These are phyloP conservation scores for Copidosoma floridanum DNA, from an alignment of 1,140 invertebrate genomes.

Conservation along the genomic window DNA sequence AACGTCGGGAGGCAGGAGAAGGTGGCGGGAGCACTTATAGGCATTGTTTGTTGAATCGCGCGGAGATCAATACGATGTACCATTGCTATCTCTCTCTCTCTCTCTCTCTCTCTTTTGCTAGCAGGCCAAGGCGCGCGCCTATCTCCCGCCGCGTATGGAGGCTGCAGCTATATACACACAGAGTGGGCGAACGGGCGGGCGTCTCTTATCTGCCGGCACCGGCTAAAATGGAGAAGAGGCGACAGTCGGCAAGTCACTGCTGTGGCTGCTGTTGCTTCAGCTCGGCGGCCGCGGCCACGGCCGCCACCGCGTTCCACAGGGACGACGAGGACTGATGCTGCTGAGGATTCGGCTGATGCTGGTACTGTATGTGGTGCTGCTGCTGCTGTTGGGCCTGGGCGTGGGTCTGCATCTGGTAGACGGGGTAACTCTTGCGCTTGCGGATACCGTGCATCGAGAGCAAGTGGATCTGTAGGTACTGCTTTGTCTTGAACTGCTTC, in stretches of 20 bases:
- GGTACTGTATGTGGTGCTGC: constrained; percentile 35
- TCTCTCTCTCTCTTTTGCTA: constrained; percentile 27
- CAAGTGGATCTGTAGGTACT: constrained; percentile 70
- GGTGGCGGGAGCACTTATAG: constrained; percentile 42
- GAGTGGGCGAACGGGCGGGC: constrained; percentile 7
- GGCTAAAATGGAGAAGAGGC: not conserved
- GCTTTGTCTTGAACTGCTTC: constrained; percentile 70
- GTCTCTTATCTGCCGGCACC: constrained; percentile 2
- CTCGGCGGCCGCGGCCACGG: not conserved
- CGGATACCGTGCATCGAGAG: constrained; percentile 68
- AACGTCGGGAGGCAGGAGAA: constrained; percentile 17
- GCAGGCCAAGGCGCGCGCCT: constrained; percentile 17
- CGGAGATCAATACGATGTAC: constrained; percentile 55
- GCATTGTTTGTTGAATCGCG: constrained; percentile 53
- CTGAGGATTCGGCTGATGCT: constrained; percentile 2
- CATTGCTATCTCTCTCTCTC: constrained; percentile 37
- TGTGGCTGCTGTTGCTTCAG: not conserved
- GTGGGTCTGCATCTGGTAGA: constrained; percentile 48
- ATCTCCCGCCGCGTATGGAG: constrained; percentile 11
- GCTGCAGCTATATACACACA: no score
- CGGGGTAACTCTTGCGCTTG: constrained; percentile 59
- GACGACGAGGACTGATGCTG: no score
- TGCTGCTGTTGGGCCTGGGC: constrained; percentile 35
- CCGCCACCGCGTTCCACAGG: not conserved
- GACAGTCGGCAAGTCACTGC: not conserved